These are phyloP conservation scores for Entomyzon cyanotis DNA, from an alignment of 2,113 vertebrate species.

Conservation along the genomic window DNA sequence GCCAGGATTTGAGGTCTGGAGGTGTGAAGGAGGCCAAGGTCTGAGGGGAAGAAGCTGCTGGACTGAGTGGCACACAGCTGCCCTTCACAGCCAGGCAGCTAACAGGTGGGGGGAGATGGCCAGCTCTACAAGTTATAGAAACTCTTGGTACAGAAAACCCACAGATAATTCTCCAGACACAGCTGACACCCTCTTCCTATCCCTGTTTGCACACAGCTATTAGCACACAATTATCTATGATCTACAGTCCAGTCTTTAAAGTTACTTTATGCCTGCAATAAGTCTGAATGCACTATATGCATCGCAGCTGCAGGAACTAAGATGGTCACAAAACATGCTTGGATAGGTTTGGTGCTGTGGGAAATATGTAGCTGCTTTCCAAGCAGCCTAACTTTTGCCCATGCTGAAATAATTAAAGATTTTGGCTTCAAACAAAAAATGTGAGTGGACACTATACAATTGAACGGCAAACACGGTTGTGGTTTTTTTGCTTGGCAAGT, in stretches of 20 bases:
- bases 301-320: neutral
- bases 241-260: neutral
- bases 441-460: neutral
- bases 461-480: neutral
- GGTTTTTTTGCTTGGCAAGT: neutral
- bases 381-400: neutral
- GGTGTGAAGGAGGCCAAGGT: neutral
- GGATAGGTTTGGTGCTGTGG: neutral
- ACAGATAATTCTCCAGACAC: neutral
- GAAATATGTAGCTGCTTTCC: neutral
- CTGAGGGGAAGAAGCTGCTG: neutral
- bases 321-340: neutral
- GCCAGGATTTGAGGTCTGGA: neutral
- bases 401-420: slow-evolving; percentile 17
- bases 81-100: neutral
- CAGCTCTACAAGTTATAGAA: neutral
- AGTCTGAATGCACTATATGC: neutral
- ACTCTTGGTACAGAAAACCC: neutral
- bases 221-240: neutral
- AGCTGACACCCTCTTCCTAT: neutral
- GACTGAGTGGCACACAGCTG: neutral
- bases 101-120: neutral
- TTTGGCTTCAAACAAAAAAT: neutral
- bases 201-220: neutral
- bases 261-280: neutral